Conservation (phyloP, 2,888 invertebrate genomes). For the Drosophila leonis region DNA sequence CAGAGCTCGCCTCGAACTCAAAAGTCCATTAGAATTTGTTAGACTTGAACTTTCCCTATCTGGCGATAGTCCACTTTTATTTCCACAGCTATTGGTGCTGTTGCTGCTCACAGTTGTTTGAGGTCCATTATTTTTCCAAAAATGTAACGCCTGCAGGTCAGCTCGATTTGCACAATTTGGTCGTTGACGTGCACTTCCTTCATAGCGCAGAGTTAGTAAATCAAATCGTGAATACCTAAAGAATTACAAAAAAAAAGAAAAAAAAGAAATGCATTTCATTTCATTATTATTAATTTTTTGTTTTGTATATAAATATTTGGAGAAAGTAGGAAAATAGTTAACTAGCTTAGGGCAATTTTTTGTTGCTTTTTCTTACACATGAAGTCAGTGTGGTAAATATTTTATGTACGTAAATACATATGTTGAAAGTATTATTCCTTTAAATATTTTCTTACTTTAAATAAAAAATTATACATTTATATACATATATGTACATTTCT, state of each 20-base stretch:
- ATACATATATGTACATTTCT: no score
- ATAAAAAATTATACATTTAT: neutral
- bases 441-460: neutral
- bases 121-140: constrained; percentile 86
- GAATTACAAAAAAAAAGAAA: neutral
- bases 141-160: constrained; percentile 75
- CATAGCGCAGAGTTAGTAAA: constrained; percentile 90
- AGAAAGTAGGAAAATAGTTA: neutral
- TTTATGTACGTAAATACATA: neutral
- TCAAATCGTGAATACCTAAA: constrained; percentile 89
- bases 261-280: neutral
- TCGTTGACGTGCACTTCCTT: constrained; percentile 89
- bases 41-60: constrained; percentile 52
- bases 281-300: neutral
- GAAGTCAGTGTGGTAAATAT: neutral
- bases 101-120: constrained; percentile 17
- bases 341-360: neutral
- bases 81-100: constrained; percentile 18
- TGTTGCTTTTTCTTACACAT: neutral
- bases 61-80: constrained; percentile 43
- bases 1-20: constrained; percentile 59
- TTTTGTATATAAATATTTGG: neutral
- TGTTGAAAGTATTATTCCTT: neutral
- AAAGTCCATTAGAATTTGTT: constrained; percentile 46
- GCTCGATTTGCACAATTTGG: constrained; percentile 89